Conservation (phyloP, 2,888 invertebrate species). For the Stenchaetothrips biformis region DNA sequence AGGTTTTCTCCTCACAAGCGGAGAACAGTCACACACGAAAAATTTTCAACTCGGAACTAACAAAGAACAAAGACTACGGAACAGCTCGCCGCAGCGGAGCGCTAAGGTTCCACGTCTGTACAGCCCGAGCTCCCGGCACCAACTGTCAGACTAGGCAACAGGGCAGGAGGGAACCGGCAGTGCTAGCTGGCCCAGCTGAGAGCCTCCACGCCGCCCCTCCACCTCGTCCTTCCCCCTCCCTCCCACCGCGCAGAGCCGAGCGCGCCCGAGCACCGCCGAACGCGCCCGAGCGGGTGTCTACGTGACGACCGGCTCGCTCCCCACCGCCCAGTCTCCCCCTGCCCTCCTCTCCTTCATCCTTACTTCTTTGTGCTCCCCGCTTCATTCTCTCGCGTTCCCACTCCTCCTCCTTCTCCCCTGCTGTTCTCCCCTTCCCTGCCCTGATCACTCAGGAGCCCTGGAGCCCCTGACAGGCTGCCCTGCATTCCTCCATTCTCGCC, state of each 20-base stretch:
- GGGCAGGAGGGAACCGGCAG: not conserved
- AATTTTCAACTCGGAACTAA: not conserved
- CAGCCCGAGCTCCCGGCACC: slow-evolving; percentile 13
- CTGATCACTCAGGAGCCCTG: no score
- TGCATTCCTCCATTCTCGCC: no score
- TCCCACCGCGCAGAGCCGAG: not conserved
- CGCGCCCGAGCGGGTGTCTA: slow-evolving; percentile 2
- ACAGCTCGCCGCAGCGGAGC: not conserved
- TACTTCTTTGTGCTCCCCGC: no score
- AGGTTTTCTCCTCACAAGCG: not conserved
- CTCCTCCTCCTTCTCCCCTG: not conserved
- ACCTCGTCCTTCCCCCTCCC: slow-evolving; percentile 8
- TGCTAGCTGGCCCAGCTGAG: not conserved
- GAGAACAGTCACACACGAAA: not conserved
- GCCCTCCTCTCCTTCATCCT: no score
- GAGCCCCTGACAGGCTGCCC: no score
- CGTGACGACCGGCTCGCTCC: slow-evolving; percentile 6
- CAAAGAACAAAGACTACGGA: not conserved
- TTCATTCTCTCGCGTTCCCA: not conserved
- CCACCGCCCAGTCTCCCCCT: not conserved
- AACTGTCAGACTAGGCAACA: slow-evolving; percentile 11
- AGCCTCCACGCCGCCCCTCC: not conserved
- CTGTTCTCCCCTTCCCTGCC: not conserved
- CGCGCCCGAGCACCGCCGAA: not conserved
- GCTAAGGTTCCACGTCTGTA: not conserved